Evolutionary conservation across 2,888 invertebrate species (phyloP), one percentile per base, ranked within the genome.

Genomic region (Tipula unca): DNA sequence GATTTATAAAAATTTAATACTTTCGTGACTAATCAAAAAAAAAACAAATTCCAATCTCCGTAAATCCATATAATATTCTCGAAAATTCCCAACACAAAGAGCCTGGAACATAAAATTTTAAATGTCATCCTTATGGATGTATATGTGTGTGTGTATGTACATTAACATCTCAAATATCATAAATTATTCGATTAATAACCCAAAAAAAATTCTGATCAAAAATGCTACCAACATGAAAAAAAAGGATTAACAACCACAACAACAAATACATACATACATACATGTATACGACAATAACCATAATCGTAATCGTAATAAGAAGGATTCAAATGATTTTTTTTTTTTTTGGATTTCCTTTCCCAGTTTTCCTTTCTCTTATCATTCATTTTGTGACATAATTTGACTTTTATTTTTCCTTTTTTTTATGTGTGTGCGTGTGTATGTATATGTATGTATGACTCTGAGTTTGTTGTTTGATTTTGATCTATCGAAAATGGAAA

Each of bases 211-310:
- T 54, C 17, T 54, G 48, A 54, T 54, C 69, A 69, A 32, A 32
- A 32, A 32, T 32, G 4, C 32, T 32, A 32, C 32, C 32, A 32
- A n/a, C n/a, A n/a, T n/a, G 1, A 20, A 69, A 69, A 69, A 69
- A 69, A 69, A 69, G 69, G 69, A 69, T 69, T 69, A 69, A 69
- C 69, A 69, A 69, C 69, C 69, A 69, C 69, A 69, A 69, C 69
- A 69, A 69, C 69, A 48, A 39, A 10, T 13, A 39, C 39, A 54
- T 32, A 17, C 48, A n/a, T 54, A 54, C 48, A 6, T n/a, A 17
- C 13, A 39, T 3, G 39, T 10, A 35, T 42, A 42, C 48, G 17
- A 17, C 48, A 54, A 54, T 54, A 54, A 25, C 25, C 69, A 25
- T 25, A 69, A 69, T 69, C 25, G 69, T 69, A 69, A 69, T 69